Conservation (phyloP, 2,113 vertebrate genomes). For the Rousettus leschenaultii region DNA sequence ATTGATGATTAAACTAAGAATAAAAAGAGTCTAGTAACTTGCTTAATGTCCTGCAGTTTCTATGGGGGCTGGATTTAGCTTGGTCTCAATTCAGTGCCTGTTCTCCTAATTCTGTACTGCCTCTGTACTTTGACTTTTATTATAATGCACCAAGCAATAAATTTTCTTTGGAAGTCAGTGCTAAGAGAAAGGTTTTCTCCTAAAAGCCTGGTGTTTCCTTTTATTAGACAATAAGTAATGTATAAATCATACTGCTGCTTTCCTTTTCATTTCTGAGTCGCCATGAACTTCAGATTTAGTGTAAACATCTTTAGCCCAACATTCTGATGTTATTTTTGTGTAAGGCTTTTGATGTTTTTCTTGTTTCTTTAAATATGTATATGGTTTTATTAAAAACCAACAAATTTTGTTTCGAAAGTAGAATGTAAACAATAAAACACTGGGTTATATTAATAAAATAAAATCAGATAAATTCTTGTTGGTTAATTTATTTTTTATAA, state of each 20-base stretch:
- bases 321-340: not conserved
- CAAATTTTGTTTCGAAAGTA: not conserved
- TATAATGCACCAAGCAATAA: not conserved
- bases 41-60: not conserved
- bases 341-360: slow-evolving; percentile 31
- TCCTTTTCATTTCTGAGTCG: not conserved
- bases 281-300: not conserved
- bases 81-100: not conserved
- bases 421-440: not conserved
- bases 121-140: not conserved
- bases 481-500: not conserved
- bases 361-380: not conserved
- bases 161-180: not conserved
- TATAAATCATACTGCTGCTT: not conserved
- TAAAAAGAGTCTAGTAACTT: not conserved
- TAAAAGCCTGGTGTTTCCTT: not conserved
- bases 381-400: slow-evolving; percentile 23
- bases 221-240: slow-evolving; percentile 32
- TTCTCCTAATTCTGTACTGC: not conserved
- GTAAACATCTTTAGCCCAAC: not conserved
- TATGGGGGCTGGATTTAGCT: not conserved
- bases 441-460: not conserved
- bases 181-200: slow-evolving; percentile 1
- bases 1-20: not conserved
- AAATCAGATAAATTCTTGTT: not conserved